A percentile compares a stretch with the other conserved stretches of the same genome.
Conservation (phyloP, 1,140 invertebrate species). For the Dermatophagoides farinae region DNA sequence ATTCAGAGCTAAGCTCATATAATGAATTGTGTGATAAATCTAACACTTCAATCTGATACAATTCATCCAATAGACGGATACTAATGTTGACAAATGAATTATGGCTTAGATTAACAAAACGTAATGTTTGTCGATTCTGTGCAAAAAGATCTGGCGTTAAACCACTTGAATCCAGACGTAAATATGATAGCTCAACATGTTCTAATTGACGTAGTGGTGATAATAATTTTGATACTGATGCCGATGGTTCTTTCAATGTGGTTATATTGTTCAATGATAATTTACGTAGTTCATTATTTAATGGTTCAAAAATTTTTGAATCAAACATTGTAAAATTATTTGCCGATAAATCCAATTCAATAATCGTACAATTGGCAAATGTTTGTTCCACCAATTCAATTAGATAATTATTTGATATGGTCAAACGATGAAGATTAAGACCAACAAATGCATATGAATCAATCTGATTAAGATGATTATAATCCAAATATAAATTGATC, state of each 20-base stretch:
- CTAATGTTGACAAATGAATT: slow-evolving; percentile 34
- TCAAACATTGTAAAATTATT: slow-evolving; percentile 48
- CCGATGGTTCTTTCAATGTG: slow-evolving; percentile 22
- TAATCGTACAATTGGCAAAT: slow-evolving; percentile 40
- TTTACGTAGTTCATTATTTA: slow-evolving; percentile 36
- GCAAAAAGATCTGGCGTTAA: slow-evolving; percentile 17
- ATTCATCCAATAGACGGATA: slow-evolving; percentile 31
- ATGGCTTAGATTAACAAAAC: slow-evolving; percentile 20
- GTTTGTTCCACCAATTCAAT: slow-evolving; percentile 44
- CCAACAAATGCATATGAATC: slow-evolving; percentile 46
- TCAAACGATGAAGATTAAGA: slow-evolving; percentile 29
- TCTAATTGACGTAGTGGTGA: slow-evolving; percentile 34
- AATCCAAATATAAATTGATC: slow-evolving; percentile 43
- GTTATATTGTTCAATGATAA: slow-evolving; percentile 45
- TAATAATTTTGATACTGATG: slow-evolving; percentile 30
- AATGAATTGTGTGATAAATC: slow-evolving; percentile 13
- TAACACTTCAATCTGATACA: slow-evolving; percentile 17
- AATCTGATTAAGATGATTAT: slow-evolving; percentile 45
- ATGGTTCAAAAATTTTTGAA: slow-evolving; percentile 34
- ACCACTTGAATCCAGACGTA: slow-evolving; percentile 9
- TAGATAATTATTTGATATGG: slow-evolving; percentile 40
- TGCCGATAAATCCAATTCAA: slow-evolving; percentile 44
- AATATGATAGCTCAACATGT: slow-evolving; percentile 32
- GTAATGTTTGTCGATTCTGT: slow-evolving; percentile 12
- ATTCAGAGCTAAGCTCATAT: not conserved